Conservation (phyloP, 2,113 vertebrate genomes). For the Semnornis frantzii region DNA sequence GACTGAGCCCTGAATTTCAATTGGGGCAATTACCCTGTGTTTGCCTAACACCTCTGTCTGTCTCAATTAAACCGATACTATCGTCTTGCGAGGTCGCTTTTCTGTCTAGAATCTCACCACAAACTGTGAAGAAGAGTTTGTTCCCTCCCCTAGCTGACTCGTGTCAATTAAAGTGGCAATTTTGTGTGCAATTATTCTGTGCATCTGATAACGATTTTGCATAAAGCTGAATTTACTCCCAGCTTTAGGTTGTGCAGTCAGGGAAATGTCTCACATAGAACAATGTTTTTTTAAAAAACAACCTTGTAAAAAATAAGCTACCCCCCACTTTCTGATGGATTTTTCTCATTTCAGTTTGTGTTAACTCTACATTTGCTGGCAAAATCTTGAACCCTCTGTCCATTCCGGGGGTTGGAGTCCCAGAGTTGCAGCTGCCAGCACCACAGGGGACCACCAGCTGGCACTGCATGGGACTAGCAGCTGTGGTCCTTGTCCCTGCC, state of each 20-base stretch:
- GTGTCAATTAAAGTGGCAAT: conserved; percentile 48
- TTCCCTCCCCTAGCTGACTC: conserved; percentile 4
- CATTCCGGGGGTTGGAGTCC: neutral
- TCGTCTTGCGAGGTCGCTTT: conserved; percentile 40
- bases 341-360: neutral
- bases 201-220: neutral
- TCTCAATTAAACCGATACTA: conserved; percentile 66
- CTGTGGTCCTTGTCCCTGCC: neutral
- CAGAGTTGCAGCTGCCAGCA: neutral
- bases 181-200: conserved; percentile 16
- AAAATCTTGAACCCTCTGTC: neutral
- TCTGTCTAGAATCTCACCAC: conserved; percentile 32
- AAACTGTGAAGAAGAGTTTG: neutral
- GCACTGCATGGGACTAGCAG: neutral
- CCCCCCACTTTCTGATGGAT: neutral
- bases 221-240: neutral
- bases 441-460: neutral
- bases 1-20: conserved; percentile 49
- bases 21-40: conserved; percentile 16
- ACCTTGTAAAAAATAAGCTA: neutral
- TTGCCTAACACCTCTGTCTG: conserved; percentile 53
- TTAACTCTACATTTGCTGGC: neutral
- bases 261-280: neutral
- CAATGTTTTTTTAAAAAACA: neutral
- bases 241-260: neutral